Evolutionary conservation across 2,113 vertebrate genomes (phyloP).

Genomic region (Egretta garzetta): DNA sequence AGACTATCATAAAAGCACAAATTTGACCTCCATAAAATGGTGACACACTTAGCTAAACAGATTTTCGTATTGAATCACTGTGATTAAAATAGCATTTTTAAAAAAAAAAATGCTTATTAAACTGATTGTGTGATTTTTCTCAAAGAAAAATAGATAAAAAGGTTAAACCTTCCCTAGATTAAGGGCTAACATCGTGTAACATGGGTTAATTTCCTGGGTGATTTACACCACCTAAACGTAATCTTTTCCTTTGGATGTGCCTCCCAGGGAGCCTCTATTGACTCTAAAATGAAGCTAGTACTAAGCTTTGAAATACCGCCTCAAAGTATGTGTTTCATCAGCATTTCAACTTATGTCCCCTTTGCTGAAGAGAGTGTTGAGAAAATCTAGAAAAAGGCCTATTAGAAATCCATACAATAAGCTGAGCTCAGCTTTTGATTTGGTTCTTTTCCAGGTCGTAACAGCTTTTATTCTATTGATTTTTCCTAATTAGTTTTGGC

Average conservation of each 20-base stretch:
- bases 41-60: not conserved
- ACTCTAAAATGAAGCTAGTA: not conserved
- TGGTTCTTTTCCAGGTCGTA: not conserved
- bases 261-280: not conserved
- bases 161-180: not conserved
- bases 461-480: not conserved
- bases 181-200: not conserved
- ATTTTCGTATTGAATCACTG: not conserved
- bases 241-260: not conserved
- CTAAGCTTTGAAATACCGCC: not conserved
- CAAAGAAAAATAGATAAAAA: not conserved
- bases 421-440: not conserved
- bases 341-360: not conserved
- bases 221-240: not conserved
- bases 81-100: not conserved
- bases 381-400: not conserved
- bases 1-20: not conserved
- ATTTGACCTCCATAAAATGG: not conserved
- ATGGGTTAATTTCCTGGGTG: not conserved
- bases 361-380: not conserved
- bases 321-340: not conserved
- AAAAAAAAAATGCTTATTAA: not conserved
- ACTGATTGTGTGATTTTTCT: not conserved
- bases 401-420: not conserved
- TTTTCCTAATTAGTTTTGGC: constrained; percentile 25